Evolutionary conservation across 2,797 vertebrate species (phyloP).

Genomic region (Cynopterus sphinx): DNA sequence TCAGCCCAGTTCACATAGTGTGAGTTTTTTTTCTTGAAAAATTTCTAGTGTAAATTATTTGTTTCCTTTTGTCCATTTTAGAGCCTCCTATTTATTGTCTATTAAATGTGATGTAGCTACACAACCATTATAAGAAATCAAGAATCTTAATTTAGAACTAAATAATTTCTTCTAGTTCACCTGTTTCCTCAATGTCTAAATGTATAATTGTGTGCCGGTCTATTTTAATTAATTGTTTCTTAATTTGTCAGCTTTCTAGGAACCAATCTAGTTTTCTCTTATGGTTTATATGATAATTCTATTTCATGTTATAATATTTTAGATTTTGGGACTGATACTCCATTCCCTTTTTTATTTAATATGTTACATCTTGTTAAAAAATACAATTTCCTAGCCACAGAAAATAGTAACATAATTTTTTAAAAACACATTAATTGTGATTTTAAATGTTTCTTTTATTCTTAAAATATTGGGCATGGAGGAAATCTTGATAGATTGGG

Average conservation of each 20-base stretch:
- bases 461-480: background rate
- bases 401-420: background rate
- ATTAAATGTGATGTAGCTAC: background rate
- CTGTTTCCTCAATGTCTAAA: slow-evolving; percentile 8
- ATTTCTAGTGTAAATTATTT: background rate
- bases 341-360: background rate
- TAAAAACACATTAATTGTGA: background rate
- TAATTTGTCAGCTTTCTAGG: slow-evolving; percentile 57
- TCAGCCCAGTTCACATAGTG: background rate
- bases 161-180: slow-evolving; percentile 18
- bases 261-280: slow-evolving; percentile 58
- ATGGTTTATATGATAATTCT: slow-evolving; percentile 15
- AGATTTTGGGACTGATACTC: background rate
- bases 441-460: slow-evolving; percentile 10
- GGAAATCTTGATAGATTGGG: background rate
- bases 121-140: background rate
- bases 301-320: background rate
- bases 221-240: background rate
- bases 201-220: background rate
- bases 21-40: background rate
- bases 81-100: background rate
- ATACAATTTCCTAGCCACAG: background rate
- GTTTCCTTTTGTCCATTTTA: background rate
- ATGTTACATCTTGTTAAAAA: background rate
- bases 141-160: background rate